These are phyloP conservation scores for Muscina levida DNA, from an alignment of 2,888 invertebrate genomes.

Conservation along the genomic window DNA sequence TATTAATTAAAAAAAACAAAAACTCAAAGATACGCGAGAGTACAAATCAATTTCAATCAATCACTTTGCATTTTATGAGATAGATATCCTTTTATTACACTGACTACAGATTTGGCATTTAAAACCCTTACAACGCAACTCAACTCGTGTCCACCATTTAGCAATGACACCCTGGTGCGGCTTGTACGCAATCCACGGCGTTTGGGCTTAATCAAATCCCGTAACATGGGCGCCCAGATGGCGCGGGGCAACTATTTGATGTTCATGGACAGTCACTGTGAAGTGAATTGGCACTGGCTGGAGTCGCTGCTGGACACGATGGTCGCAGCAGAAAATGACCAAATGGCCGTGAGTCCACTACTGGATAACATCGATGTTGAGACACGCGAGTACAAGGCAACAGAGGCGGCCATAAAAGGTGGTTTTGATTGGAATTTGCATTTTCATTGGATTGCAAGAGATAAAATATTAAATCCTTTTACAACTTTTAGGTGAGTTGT, in stretches of 20 bases:
- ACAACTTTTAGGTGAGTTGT: conserved; percentile 41
- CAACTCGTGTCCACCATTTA: conserved; percentile 21
- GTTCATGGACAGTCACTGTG: conserved; percentile 80
- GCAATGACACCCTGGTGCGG: conserved; percentile 8
- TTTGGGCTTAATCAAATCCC: conserved; percentile 78
- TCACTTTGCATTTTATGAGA: too few relatives aligned
- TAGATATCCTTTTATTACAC: neutral
- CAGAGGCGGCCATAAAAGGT: conserved; percentile 78
- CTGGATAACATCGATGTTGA: conserved; percentile 80
- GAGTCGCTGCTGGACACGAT: conserved; percentile 78
- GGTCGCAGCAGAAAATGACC: conserved; percentile 55
- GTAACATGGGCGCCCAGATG: conserved; percentile 76
- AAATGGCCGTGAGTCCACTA: conserved; percentile 80
- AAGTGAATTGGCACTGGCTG: conserved; percentile 79
- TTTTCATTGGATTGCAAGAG: conserved; percentile 79
- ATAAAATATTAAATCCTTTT: conserved; percentile 39
- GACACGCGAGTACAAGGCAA: conserved; percentile 77
- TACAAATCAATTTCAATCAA: neutral
- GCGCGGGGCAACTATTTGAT: conserved; percentile 77
- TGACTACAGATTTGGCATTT: conserved; percentile 23
- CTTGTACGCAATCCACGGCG: conserved; percentile 71
- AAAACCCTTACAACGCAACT: neutral
- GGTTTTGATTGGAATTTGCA: conserved; percentile 81
- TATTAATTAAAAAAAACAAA: too few relatives aligned
- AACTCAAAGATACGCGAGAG: too few relatives aligned